A percentile compares a stretch with the other conserved stretches of the same genome.
Conservation (phyloP, 2,888 invertebrate species). For the Gari tellinella region DNA sequence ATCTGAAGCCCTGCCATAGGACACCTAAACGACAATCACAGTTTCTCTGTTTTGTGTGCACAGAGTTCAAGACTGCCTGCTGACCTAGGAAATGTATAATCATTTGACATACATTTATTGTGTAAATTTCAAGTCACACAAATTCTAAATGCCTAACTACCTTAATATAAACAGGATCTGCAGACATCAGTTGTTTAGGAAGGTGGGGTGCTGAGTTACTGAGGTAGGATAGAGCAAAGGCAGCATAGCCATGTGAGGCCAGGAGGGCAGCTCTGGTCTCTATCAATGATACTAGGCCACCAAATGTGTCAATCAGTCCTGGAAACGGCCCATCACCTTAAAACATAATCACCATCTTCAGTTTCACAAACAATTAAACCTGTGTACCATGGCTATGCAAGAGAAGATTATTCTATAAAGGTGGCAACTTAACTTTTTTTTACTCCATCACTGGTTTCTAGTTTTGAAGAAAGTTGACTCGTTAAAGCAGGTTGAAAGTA, state of each 20-base stretch:
- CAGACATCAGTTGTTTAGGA: conserved; percentile 15
- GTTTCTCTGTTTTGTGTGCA: too few relatives aligned
- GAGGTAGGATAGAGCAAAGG: conserved; percentile 40
- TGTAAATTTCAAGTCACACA: too few relatives aligned
- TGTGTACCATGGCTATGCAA: not conserved
- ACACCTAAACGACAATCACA: too few relatives aligned
- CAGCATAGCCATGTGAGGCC: conserved; percentile 52
- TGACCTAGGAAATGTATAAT: too few relatives aligned
- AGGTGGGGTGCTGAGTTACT: conserved; percentile 20
- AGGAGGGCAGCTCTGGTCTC: conserved; percentile 51
- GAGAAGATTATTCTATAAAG: too few relatives aligned
- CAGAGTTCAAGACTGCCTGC: too few relatives aligned
- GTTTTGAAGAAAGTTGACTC: too few relatives aligned
- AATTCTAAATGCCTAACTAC: too few relatives aligned
- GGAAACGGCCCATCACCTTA: conserved; percentile 49
- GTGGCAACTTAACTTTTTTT: too few relatives aligned
- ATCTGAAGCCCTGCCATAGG: too few relatives aligned
- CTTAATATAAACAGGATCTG: conserved; percentile 23
- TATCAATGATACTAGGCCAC: conserved; percentile 43
- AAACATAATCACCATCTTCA: not conserved
- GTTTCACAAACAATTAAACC: not conserved
- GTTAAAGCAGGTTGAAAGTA: too few relatives aligned
- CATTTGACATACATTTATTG: too few relatives aligned
- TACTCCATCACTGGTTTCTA: not conserved
- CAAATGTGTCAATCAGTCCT: conserved; percentile 44